phyloP scores from a whole-genome alignment of 2,113 vertebrate species.

The Heterotis niloticus region DNA sequence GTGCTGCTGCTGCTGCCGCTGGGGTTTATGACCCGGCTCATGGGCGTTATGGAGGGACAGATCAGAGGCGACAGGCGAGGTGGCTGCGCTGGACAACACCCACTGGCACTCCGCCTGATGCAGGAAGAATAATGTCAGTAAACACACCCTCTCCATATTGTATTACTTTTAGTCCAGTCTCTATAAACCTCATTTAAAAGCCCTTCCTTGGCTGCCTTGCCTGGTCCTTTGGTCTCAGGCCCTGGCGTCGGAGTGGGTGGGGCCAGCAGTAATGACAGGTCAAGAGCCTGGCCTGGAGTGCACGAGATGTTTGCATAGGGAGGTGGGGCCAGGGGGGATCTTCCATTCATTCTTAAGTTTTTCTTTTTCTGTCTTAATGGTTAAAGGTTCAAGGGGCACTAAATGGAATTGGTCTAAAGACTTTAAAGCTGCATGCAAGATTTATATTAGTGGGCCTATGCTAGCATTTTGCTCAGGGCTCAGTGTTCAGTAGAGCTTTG shows the following conservation, averaged over 20 bases:
- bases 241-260: not conserved
- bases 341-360: constrained; percentile 11
- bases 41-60: too few relatives aligned
- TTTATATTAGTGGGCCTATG: constrained; percentile 26
- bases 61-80: too few relatives aligned
- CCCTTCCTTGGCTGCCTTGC: not conserved
- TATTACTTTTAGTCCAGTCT: not conserved
- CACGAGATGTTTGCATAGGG: constrained; percentile 49
- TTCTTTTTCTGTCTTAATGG: constrained; percentile 22
- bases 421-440: constrained; percentile 28
- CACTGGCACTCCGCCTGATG: not conserved
- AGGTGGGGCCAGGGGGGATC: constrained; percentile 32
- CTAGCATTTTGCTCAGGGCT: constrained; percentile 29
- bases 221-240: not conserved
- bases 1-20: too few relatives aligned
- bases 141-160: not conserved
- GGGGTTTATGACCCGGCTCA: too few relatives aligned
- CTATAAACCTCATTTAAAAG: not conserved
- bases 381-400: constrained; percentile 44
- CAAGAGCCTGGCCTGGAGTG: constrained; percentile 36
- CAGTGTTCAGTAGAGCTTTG: constrained; percentile 31
- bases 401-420: constrained; percentile 23
- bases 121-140: not conserved
- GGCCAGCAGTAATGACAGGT: not conserved
- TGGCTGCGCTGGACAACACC: too few relatives aligned